Conservation (phyloP, 2,888 invertebrate species). For the Anaspis maculata region DNA sequence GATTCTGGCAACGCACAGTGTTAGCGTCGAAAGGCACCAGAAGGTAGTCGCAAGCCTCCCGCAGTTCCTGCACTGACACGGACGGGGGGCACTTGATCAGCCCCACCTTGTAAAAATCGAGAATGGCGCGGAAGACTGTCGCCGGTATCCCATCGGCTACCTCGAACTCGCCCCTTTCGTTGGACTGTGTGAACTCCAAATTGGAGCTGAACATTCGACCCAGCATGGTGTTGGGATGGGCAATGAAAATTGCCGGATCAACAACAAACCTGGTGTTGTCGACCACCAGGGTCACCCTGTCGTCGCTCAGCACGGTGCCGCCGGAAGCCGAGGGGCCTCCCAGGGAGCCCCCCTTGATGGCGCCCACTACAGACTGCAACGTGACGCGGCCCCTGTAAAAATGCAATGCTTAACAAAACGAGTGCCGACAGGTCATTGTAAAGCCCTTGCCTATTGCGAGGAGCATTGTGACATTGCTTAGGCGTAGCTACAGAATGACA, state of each 20-base stretch:
- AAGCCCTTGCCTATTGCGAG: constrained; percentile 41
- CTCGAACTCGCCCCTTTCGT: constrained; percentile 94
- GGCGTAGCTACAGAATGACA: constrained; percentile 46
- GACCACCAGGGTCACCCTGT: constrained; percentile 87
- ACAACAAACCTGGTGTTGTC: constrained; percentile 89
- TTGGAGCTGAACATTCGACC: constrained; percentile 98
- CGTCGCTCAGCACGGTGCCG: constrained; percentile 46
- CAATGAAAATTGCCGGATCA: constrained; percentile 85
- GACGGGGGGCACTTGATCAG: constrained; percentile 91
- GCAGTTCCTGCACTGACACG: constrained; percentile 89
- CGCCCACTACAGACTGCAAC: constrained; percentile 5
- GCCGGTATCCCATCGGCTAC: constrained; percentile 94
- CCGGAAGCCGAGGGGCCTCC: constrained; percentile 13
- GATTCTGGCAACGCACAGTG: constrained; percentile 92
- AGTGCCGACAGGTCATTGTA: background rate
- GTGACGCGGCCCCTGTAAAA: constrained; percentile 8
- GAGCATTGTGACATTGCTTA: constrained; percentile 44
- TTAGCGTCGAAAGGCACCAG: constrained; percentile 95
- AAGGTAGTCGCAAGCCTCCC: constrained; percentile 98
- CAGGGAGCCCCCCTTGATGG: background rate
- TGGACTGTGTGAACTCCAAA: constrained; percentile 84
- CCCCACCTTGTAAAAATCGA: constrained; percentile 91
- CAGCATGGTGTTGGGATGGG: constrained; percentile 97
- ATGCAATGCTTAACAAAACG: background rate
- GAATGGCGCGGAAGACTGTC: constrained; percentile 86